A percentile compares a stretch with the other conserved stretches of the same genome.
phyloP scores from a whole-genome alignment of 1,140 invertebrate genomes.

The Aphidius ervi region DNA sequence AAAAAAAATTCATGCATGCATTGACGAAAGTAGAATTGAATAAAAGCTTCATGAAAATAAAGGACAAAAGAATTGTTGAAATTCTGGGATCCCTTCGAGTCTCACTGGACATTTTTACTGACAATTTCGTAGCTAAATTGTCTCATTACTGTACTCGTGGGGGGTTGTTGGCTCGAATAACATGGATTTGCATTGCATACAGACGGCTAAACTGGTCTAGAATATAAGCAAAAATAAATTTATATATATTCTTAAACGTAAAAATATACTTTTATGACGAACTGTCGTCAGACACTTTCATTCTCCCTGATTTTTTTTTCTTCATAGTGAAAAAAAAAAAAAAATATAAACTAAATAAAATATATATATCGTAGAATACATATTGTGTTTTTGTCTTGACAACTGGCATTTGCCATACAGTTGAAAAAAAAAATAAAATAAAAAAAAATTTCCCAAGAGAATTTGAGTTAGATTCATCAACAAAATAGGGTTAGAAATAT shows the following conservation, averaged over 20 bases:
- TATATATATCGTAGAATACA: background rate
- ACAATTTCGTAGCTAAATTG: slow-evolving; percentile 50
- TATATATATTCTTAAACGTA: slow-evolving; percentile 10
- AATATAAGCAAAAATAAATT: slow-evolving; percentile 22
- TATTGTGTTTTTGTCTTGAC: too few species aligned
- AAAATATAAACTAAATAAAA: background rate
- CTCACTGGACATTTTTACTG: slow-evolving; percentile 37
- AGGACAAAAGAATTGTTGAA: slow-evolving; percentile 15
- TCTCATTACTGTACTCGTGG: slow-evolving; percentile 49
- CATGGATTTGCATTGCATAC: slow-evolving; percentile 43
- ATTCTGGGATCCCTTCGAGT: slow-evolving; percentile 11
- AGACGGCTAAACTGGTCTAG: slow-evolving; percentile 39
- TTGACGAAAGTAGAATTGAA: background rate
- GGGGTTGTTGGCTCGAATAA: slow-evolving; percentile 39
- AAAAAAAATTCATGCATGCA: background rate
- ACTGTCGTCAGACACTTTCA: slow-evolving; percentile 25
- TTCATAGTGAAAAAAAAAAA: background rate
- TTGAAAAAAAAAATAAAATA: too few species aligned
- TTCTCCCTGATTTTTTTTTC: background rate
- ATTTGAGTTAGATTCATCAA: too few species aligned
- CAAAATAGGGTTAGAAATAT: too few species aligned
- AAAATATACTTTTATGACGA: slow-evolving; percentile 38
- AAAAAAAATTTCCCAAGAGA: too few species aligned
- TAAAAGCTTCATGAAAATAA: slow-evolving; percentile 5
- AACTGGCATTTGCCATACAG: too few species aligned